Evolutionary conservation across 2,888 invertebrate species (phyloP), one percentile per base, ranked within the genome.

Genomic region (Megaustenia siamemsis): DNA sequence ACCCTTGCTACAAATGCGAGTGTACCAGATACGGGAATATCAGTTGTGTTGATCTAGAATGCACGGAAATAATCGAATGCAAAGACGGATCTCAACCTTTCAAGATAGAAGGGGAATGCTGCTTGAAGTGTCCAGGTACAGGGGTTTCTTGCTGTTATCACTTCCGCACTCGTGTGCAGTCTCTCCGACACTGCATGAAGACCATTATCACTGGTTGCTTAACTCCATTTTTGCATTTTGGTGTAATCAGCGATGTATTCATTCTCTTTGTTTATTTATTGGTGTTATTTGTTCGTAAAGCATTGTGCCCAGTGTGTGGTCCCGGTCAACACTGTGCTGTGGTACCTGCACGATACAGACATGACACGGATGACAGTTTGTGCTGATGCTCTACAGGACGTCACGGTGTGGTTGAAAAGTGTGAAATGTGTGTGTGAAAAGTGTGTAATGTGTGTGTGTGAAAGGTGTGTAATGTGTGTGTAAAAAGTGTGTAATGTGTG

Each of bases 21-120:
- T 87, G 87, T 35, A 43, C 63, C 5, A n/a, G n/a, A n/a, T 56
- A 71, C 0, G 85, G 82, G 15, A n/a, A 80, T 10, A 43, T 38
- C 5, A 40, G 84, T 8, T 86, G 84, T 40, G 40, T 40, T 24
- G 43, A 86, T 35, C 45, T 80, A 38, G 84, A 86, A 56, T 87
- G 87, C 63, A 28, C 49, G 21, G 83, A 80, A 18, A 60, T 84
- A 1, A 76, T 56, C 4, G 63, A 71, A 8, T 87, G 87, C 68
- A 45, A 56, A 15, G 85, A 83, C 78, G 87, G 87, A 21, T 82
- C 86, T 5, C 73, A 73, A n/a, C 86, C 87, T 24, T 83, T 60
- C 75, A 75, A 77, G 40, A 73, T 78, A 28, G 84, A 82, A 56
- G 87, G 87, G n/a, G 87, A 87, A 38, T 87, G 87, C 69, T 87